Conservation (phyloP, 2,888 invertebrate species). For the Liodrosophila aerea region DNA sequence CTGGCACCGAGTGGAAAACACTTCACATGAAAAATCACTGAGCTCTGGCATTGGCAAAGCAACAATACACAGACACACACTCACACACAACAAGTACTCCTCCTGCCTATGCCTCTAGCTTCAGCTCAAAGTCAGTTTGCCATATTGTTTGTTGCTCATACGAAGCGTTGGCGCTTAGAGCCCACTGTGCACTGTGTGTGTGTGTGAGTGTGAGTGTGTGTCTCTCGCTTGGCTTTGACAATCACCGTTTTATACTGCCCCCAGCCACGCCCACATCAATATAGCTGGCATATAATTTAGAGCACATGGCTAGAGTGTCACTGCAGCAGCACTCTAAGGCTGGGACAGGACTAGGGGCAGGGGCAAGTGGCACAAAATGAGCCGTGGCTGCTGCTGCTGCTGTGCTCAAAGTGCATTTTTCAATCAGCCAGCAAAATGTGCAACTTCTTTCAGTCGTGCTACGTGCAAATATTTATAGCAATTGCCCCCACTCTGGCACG, state of each 20-base stretch:
- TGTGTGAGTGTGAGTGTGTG: constrained; percentile 6
- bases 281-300: constrained; percentile 23
- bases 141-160: constrained; percentile 56
- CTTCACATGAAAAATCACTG: constrained; percentile 72
- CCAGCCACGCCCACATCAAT: constrained; percentile 32
- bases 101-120: background rate
- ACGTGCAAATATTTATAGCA: constrained; percentile 29
- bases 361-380: background rate
- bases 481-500: background rate
- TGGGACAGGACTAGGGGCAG: too few relatives aligned
- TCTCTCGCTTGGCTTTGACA: too few relatives aligned
- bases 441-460: background rate
- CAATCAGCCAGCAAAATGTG: constrained; percentile 26
- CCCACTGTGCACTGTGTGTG: constrained; percentile 18
- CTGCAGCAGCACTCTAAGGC: too few relatives aligned
- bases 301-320: constrained; percentile 2
- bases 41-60: constrained; percentile 31
- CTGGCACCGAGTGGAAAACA: constrained; percentile 56
- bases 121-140: constrained; percentile 9
- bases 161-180: constrained; percentile 38
- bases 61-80: constrained; percentile 5
- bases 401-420: constrained; percentile 34
- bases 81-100: background rate
- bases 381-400: background rate
- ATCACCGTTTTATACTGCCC: constrained; percentile 21